Evolutionary conservation across 2,888 invertebrate species (phyloP), one percentile per base, ranked within the genome.

Genomic region (Lasius fuliginosus): DNA sequence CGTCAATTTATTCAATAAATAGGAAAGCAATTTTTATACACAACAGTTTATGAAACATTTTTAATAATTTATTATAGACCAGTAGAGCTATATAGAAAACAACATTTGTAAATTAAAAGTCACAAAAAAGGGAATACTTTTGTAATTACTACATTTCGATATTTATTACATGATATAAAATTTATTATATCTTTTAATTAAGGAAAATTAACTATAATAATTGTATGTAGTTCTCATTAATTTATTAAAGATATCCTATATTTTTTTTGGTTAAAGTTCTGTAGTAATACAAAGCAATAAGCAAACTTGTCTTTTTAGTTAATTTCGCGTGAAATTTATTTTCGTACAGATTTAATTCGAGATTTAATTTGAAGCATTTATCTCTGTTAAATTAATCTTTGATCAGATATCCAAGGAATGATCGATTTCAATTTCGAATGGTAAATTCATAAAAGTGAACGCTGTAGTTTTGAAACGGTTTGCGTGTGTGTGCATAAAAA

Each of bases 1-100:
- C 33, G 46, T 27, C 27, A 49, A 27, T 33, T 81, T 46, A 46
- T 81, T 81, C 60, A 60, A 56, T 77, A 40, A 68, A 40, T 77
- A 40, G 53, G 9, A 53, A 56, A 68, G 12, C 27, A 40, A 68
- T 33, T 65, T 65, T 77, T 77, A 33, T 27, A 40, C 4, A 27
- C 42, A n/a, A 18, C 23, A 23, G 30, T 9, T 56, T 23, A 33
- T 58, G 18, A 71, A 71, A 46, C 30, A 18, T 46, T 30, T 77
- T 81, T 60, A 71, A 60, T 27, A 36, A 23, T 15, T 56, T n/a
- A 33, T 4, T 2, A 18, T 6, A 46, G 58, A 58, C 4, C n/a
- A 42, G 2, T 79, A 53, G 49, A 53, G 49, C 8, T n/a, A 53
- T 12, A 15, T 18, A 46, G 18, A 15, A 18, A 46, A 46, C 12